Evolutionary conservation across 2,888 invertebrate genomes (phyloP).

Genomic region (Drosophila melanocephala): DNA sequence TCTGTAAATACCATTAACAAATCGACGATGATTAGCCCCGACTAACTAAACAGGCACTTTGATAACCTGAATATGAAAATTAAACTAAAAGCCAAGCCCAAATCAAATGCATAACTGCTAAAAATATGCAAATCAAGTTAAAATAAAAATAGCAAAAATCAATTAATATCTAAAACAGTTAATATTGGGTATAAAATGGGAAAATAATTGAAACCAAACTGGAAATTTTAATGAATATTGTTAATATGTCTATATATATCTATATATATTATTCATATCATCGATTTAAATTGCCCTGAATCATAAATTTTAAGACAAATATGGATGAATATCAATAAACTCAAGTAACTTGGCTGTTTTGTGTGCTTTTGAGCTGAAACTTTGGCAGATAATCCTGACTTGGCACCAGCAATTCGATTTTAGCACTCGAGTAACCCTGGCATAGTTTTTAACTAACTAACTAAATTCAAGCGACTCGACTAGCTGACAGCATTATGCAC

Average conservation of each 20-base stretch:
- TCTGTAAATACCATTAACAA: constrained; percentile 32
- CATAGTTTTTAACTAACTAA: background rate
- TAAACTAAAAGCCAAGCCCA: too few species aligned
- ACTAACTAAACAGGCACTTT: background rate
- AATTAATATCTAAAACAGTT: background rate
- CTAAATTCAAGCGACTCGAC: background rate
- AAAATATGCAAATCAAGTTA: background rate
- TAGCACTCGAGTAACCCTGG: background rate
- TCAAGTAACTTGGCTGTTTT: background rate
- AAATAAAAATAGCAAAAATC: background rate
- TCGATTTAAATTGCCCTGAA: background rate
- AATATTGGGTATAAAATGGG: background rate
- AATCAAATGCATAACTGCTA: background rate
- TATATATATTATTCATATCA: background rate
- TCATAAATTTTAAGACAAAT: background rate
- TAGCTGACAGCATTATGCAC: background rate
- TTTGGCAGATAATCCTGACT: background rate
- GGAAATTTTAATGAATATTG: background rate
- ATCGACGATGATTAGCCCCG: constrained; percentile 23
- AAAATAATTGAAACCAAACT: background rate
- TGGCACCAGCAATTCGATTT: constrained; percentile 1
- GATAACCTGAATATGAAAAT: background rate
- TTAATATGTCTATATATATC: background rate
- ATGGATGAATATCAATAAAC: background rate
- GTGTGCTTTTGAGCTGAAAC: background rate